Base-by-base conservation (phyloP, 2,888 invertebrate genomes). In the Lydus trimaculatus region DNA sequence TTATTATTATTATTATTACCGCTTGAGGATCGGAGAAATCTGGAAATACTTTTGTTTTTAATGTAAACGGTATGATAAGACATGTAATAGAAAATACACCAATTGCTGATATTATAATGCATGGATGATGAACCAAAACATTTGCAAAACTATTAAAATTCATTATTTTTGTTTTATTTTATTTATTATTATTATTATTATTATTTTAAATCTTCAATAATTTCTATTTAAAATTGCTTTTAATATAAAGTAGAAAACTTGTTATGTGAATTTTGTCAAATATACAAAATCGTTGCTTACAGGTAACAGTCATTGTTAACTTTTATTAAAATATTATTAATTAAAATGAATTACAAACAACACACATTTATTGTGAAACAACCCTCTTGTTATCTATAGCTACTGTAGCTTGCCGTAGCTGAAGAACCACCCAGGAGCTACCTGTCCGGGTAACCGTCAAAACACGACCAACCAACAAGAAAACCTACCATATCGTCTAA, bases 11-110 rank as follows among this genome's bases (percentile, higher is more conserved):
- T 43, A 25, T 1, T 7, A 25, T 87, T 85, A 94, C 94, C 87
- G 92, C 86, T 81, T 94, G 91, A 28, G 97, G 97, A 84, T 97
- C 95, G 73, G 91, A 90, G 86, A 97, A 97, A 83, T 93, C 91
- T 43, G 96, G 96, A 65, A 90, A 85, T 63, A 89, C 87, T 76
- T 88, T 89, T 20, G 89, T 87, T 76, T 88, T 89, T 25, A 89
- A 86, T 56, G 89, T 88, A 71, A 91, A 84, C 63, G 91, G 90
- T 69, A 92, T 88, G 63, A 91, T 88, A 59, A 92, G 86, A 80
- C 92, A 92, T 61, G 90, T 89, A 61, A 88, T 84, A 66, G 91
- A 91, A 73, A 92, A 87, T 65, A 91, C 87, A 67, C 89, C 86
- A 69, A 92, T 88, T 56, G 88, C 87, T 70, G 88, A 82, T 68